phyloP scores from a whole-genome alignment of 2,888 invertebrate species.

The Drosophila algonquin region DNA sequence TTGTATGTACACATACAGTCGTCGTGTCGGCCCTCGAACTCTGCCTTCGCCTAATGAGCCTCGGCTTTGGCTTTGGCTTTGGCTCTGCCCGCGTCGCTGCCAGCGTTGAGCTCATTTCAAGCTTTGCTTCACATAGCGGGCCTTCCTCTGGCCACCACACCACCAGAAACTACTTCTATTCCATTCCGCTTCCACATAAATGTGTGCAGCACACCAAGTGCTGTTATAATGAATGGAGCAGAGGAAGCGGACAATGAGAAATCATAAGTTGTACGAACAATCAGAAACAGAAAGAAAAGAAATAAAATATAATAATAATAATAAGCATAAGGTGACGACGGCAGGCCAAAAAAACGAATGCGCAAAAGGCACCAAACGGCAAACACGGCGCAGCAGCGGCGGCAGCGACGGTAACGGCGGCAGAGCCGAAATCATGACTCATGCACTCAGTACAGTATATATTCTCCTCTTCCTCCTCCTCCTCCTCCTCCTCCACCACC shows the following conservation, averaged over 20 bases:
- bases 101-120: constrained; percentile 48
- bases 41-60: constrained; percentile 61
- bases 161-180: background rate
- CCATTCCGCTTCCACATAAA: background rate
- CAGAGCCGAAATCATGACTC: constrained; percentile 72
- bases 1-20: constrained; percentile 20
- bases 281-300: constrained; percentile 26
- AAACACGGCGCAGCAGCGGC: constrained; percentile 39
- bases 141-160: constrained; percentile 42
- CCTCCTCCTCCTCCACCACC: constrained; percentile 30
- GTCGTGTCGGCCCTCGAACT: constrained; percentile 29
- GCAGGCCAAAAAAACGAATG: constrained; percentile 67
- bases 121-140: constrained; percentile 74
- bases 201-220: constrained; percentile 46
- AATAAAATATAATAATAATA: constrained; percentile 69
- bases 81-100: constrained; percentile 22
- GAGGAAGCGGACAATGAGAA: constrained; percentile 67
- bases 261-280: constrained; percentile 65
- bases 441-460: constrained; percentile 58
- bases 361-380: constrained; percentile 65
- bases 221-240: constrained; percentile 76
- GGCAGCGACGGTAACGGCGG: constrained; percentile 26
- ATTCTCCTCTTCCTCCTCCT: constrained; percentile 34
- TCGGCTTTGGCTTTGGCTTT: constrained; percentile 32
- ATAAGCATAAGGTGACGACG: constrained; percentile 79